Percentiles rank a stretch among this genome's conserved stretches.
phyloP scores from a whole-genome alignment of 2,113 vertebrate species.

The Vulpes ferrilata region DNA sequence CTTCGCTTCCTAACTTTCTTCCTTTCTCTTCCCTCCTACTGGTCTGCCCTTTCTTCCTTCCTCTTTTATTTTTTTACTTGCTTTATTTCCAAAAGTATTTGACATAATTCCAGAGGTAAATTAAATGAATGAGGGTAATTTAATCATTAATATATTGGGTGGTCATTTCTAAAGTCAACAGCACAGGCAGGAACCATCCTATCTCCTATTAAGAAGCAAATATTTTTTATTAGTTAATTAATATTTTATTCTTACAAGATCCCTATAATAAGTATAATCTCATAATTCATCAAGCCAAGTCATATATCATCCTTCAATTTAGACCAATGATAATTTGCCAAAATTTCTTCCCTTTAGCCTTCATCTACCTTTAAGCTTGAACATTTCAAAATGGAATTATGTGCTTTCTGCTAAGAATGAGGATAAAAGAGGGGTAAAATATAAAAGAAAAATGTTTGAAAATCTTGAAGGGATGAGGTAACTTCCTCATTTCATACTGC shows the following conservation, averaged over 20 bases:
- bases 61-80: neutral
- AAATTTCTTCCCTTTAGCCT: neutral
- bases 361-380: neutral
- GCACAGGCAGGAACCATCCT: neutral
- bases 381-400: neutral
- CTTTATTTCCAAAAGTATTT: neutral
- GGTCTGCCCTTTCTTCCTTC: neutral
- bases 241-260: neutral
- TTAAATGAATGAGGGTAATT: neutral
- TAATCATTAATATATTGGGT: neutral
- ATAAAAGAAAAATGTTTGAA: neutral
- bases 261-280: neutral
- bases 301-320: neutral
- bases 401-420: neutral
- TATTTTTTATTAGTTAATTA: neutral
- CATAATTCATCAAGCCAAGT: neutral
- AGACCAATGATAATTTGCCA: neutral
- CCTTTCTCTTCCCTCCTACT: neutral
- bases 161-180: neutral
- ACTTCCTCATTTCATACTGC: neutral
- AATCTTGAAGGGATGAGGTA: neutral
- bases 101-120: neutral
- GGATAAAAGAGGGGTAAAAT: neutral
- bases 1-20: neutral
- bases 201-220: neutral